These are phyloP conservation scores for Actinemys pallida DNA, from an alignment of 2,113 vertebrate genomes.

Conservation along the genomic window DNA sequence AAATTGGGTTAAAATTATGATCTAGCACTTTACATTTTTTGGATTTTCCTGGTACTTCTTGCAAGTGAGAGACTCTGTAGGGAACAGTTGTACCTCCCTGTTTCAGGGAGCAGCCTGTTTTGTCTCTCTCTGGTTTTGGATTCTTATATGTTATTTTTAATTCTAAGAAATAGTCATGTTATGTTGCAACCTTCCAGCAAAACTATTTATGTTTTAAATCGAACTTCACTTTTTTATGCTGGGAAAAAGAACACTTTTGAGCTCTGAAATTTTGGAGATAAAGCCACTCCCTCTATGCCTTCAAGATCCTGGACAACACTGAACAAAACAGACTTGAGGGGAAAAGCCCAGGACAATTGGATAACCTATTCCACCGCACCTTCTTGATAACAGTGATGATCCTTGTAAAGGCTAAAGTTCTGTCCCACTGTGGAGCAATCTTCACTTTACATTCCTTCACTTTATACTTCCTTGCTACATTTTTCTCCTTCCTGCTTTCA, in stretches of 20 bases:
- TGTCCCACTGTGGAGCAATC: neutral
- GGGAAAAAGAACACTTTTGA: neutral
- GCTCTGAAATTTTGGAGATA: neutral
- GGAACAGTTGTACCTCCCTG: neutral
- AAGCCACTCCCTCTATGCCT: neutral
- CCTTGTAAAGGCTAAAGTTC: neutral
- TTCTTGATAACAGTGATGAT: neutral
- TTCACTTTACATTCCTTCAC: neutral
- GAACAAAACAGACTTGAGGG: fast-evolving
- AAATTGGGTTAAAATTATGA: neutral
- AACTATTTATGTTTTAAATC: neutral
- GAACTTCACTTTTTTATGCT: neutral
- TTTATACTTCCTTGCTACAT: neutral
- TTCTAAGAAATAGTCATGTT: neutral
- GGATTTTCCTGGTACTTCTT: neutral
- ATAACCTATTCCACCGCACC: neutral
- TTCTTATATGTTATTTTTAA: neutral
- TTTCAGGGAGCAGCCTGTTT: neutral
- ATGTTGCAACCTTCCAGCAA: neutral
- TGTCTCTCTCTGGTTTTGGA: neutral
- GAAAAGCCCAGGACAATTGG: neutral
- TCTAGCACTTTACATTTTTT: too few relatives aligned
- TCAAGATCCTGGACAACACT: neutral
- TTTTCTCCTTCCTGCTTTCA: neutral
- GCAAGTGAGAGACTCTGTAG: neutral